phyloP scores from a whole-genome alignment of 2,113 vertebrate species.

The Lethenteron camtschaticum region DNA sequence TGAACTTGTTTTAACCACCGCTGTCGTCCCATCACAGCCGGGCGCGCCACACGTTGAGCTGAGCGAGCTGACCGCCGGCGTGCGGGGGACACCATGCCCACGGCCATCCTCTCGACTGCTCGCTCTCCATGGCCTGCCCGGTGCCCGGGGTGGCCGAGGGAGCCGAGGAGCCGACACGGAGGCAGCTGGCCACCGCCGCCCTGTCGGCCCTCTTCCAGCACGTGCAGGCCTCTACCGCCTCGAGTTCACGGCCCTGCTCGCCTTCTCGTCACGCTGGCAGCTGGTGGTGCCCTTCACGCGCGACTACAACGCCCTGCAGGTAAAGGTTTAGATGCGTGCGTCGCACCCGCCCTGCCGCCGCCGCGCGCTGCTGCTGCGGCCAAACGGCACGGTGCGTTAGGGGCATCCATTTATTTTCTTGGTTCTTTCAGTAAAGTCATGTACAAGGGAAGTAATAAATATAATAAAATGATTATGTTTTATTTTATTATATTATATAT shows the following conservation, averaged over 20 bases:
- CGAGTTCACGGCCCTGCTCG: slow-evolving; percentile 73
- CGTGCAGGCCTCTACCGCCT: slow-evolving; percentile 93
- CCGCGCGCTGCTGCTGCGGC: no score
- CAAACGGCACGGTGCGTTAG: no score
- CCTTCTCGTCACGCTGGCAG: slow-evolving; percentile 88
- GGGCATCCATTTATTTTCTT: no score
- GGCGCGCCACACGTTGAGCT: no score
- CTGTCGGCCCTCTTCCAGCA: slow-evolving; percentile 95
- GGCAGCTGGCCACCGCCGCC: slow-evolving; percentile 73
- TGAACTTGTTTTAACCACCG: no score
- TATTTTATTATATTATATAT: no score
- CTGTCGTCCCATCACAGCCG: no score
- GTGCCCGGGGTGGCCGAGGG: slow-evolving; percentile 44
- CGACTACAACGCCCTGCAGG: slow-evolving; percentile 90
- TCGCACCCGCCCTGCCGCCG: no score
- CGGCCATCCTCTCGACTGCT: slow-evolving; percentile 90
- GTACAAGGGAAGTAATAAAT: no score
- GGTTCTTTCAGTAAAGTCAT: no score
- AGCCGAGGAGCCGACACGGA: slow-evolving; percentile 75
- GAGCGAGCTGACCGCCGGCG: no score
- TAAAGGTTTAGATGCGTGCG: slow-evolving; percentile 13
- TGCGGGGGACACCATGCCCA: slow-evolving; percentile 41
- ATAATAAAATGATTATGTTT: no score
- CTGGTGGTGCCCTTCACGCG: slow-evolving; percentile 84
- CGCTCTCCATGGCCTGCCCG: slow-evolving; percentile 88